Evolutionary conservation across 2,113 vertebrate species (phyloP).

Genomic region (Sisor rabdophorus): DNA sequence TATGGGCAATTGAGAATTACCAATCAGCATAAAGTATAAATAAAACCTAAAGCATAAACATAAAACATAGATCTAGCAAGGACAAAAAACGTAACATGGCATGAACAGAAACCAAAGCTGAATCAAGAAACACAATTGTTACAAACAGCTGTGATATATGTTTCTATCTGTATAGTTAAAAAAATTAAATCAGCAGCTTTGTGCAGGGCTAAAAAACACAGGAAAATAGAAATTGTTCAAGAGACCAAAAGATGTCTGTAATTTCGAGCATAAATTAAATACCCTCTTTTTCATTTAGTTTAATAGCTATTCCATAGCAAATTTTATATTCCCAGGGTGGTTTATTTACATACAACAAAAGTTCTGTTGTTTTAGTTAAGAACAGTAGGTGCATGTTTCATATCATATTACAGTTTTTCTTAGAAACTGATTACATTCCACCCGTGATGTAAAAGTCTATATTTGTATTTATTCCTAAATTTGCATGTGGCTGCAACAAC

Average conservation of each 20-base stretch:
- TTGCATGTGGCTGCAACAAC: conserved; percentile 4
- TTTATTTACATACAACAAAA: background rate
- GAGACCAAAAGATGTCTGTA: background rate
- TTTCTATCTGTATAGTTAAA: background rate
- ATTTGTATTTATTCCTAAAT: conserved; percentile 20
- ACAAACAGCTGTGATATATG: background rate
- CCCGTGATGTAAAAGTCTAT: background rate
- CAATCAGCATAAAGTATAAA: too few species aligned
- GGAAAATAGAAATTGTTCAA: background rate
- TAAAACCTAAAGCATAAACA: too few species aligned
- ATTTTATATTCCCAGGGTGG: background rate
- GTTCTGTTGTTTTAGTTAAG: background rate
- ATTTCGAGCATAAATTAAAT: background rate
- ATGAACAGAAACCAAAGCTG: too few species aligned
- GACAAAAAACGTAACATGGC: too few species aligned
- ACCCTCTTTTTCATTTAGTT: background rate
- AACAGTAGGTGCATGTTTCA: too few species aligned
- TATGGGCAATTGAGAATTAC: too few species aligned
- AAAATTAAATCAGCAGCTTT: background rate
- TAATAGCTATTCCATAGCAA: background rate
- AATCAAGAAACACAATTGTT: too few species aligned
- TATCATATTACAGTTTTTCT: background rate
- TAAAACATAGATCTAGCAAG: too few species aligned
- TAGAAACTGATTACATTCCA: background rate
- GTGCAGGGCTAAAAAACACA: background rate